Conservation (phyloP, 2,797 vertebrate genomes). For the Catamblyrhynchus diadema region DNA sequence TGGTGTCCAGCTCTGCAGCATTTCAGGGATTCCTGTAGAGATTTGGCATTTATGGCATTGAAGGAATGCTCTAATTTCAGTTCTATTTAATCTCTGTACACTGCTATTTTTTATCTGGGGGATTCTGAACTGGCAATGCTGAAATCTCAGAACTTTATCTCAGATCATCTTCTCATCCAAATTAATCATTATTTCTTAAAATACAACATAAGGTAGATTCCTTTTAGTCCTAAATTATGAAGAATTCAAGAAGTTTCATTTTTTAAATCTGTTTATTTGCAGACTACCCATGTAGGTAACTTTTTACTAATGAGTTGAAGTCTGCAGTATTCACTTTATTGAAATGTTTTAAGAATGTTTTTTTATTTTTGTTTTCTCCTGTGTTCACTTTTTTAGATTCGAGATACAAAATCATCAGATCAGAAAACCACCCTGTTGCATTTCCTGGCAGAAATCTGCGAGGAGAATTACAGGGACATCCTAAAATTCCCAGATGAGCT, state of each 20-base stretch:
- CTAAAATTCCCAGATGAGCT: slow-evolving; percentile 93
- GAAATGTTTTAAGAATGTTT: accelerated
- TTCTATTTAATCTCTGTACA: background rate
- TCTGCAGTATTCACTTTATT: background rate
- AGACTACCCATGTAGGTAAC: accelerated
- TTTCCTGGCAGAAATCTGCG: slow-evolving; percentile 92
- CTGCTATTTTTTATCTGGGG: background rate
- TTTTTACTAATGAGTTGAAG: background rate
- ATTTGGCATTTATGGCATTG: background rate
- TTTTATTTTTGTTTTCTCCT: background rate
- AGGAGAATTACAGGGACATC: slow-evolving; percentile 85
- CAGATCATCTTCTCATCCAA: background rate
- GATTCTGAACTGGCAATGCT: background rate
- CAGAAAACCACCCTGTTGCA: slow-evolving; percentile 92
- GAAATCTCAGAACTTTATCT: background rate
- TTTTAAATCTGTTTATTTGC: background rate
- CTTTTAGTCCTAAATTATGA: background rate
- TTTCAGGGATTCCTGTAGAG: background rate
- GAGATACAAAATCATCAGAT: slow-evolving; percentile 93
- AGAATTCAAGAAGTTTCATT: background rate
- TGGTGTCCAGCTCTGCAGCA: background rate
- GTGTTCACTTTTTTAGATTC: slow-evolving; percentile 76
- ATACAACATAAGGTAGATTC: accelerated
- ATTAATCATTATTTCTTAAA: background rate
- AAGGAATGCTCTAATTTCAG: background rate